Conservation (phyloP, 1,140 invertebrate species). For the Lasioglossum albipes region DNA sequence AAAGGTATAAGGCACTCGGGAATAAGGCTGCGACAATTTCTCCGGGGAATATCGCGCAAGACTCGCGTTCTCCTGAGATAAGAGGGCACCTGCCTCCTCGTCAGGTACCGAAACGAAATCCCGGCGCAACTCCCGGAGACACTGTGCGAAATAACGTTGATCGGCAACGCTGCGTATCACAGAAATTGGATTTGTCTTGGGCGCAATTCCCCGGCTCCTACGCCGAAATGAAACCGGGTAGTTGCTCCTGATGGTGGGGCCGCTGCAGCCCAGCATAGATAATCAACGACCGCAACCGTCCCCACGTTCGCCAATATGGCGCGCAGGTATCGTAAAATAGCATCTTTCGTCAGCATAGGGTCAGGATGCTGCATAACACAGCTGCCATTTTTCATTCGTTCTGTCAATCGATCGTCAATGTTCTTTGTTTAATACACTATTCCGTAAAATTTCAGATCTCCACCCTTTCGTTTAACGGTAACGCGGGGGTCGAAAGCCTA, state of each 20-base stretch:
- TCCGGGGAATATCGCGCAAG: slow-evolving; percentile 51
- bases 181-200: slow-evolving; percentile 58
- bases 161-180: slow-evolving; percentile 43
- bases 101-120: slow-evolving; percentile 43
- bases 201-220: slow-evolving; percentile 14
- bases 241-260: background rate
- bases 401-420: too few species aligned
- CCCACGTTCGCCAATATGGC: background rate
- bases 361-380: too few species aligned
- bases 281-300: background rate
- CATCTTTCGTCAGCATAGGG: too few species aligned
- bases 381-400: too few species aligned
- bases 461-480: too few species aligned
- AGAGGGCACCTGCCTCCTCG: slow-evolving; percentile 44
- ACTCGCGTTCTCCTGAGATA: slow-evolving; percentile 50
- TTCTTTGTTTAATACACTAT: too few species aligned
- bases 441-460: too few species aligned
- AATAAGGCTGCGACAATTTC: slow-evolving; percentile 63
- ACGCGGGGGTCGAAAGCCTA: too few species aligned
- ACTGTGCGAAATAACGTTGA: slow-evolving; percentile 47
- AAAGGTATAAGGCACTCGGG: slow-evolving; percentile 59
- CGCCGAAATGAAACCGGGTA: background rate
- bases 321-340: too few species aligned
- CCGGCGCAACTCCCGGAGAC: slow-evolving; percentile 18
- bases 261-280: background rate